Base-by-base conservation (phyloP, 1,140 invertebrate genomes). In the Hycleus cichorii region DNA sequence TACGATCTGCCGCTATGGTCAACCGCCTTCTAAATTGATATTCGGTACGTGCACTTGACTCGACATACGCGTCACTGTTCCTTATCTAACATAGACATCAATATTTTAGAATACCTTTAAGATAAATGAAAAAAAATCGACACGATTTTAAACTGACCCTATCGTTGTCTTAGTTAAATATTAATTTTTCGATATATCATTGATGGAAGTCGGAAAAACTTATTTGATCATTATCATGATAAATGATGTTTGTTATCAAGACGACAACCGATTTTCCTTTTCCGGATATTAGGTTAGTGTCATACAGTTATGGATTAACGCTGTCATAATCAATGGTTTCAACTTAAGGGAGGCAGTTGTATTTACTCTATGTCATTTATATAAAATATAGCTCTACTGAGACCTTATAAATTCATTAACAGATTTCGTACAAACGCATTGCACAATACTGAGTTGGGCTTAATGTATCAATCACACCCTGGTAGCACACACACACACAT, bases 271-370 rank as follows among this genome's bases (percentile, higher is more conserved):
- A 59, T 62, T 59, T 58, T 54, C 55, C 59, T 47, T 57, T 58
- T 49, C 57, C 57, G 52, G 57, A 67, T 64, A 67, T 61, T 61
- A 67, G 63, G 65, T 67, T 67, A 67, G 63, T 64, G 65, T 67
- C 65, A 67, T 66, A 63, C 51, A 62, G 63, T 64, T 67, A 67
- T 67, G 63, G 58, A 67, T 67, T 67, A 67, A 62, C 11, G 47
- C 39, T 39, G 53, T 56, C 53, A 48, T 48, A 56, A 56, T 56
- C 53, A 48, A 56, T 56, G 53, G 32, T 39, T 39, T 25, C 42
- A 12, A 25, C 51, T 53, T 45, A 53, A 45, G 51, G 42, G 51
- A 12, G 25, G 43, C 44, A 53, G 46, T 53, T 42, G 46, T n/a
- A 46, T 46, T 42, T 53, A 58, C 58, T 57, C 51, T 53, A 51